Conservation (phyloP, 2,113 vertebrate genomes). For the Tragelaphus imberbis region DNA sequence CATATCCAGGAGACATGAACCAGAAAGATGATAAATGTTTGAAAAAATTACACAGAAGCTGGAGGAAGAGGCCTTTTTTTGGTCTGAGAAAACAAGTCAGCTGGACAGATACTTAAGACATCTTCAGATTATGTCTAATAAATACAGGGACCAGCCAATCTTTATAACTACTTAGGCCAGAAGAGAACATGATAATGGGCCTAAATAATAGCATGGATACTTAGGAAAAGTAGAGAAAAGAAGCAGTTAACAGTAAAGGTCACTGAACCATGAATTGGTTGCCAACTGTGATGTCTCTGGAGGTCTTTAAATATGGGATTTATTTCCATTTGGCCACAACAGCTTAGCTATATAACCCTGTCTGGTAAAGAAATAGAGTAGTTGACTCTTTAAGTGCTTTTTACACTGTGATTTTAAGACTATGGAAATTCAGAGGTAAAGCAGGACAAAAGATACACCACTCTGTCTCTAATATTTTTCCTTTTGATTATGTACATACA, state of each 20-base stretch:
- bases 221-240: conserved; percentile 13
- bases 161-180: neutral
- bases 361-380: conserved; percentile 3
- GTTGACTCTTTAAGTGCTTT: conserved; percentile 13
- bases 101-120: neutral
- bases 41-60: neutral
- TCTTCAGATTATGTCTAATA: neutral
- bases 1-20: neutral
- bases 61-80: neutral
- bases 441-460: neutral
- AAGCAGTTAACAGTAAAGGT: conserved; percentile 42
- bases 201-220: neutral
- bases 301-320: conserved; percentile 52
- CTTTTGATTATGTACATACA: neutral
- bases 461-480: neutral
- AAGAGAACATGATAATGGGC: conserved; percentile 17
- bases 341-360: neutral
- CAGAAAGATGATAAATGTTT: neutral
- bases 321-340: conserved; percentile 45
- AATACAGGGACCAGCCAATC: neutral
- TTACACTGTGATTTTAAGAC: neutral
- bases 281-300: conserved; percentile 47
- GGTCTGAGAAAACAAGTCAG: neutral
- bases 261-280: conserved; percentile 41
- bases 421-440: neutral